Evolutionary conservation across 2,797 vertebrate genomes (phyloP).

Genomic region (Enoplosus armatus): DNA sequence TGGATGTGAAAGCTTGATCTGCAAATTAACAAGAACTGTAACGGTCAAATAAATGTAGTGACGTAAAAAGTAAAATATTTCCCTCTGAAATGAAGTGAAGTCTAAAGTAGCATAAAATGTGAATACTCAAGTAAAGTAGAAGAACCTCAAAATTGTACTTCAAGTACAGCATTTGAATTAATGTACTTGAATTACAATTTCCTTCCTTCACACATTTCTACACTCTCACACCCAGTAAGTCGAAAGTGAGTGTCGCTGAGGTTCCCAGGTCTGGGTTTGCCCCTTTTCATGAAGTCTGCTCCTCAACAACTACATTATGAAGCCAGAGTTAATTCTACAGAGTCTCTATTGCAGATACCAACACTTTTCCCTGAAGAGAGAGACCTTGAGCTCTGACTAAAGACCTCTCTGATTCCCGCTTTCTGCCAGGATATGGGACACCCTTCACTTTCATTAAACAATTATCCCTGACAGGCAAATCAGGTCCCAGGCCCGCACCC

Average conservation of each 20-base stretch:
- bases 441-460: slow-evolving; percentile 60
- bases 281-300: background rate
- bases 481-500: slow-evolving; percentile 35
- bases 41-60: background rate
- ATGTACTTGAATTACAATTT: background rate
- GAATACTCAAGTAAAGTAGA: too few species aligned
- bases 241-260: too few species aligned
- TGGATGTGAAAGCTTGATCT: background rate
- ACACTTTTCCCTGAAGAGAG: slow-evolving; percentile 28
- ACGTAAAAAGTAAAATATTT: background rate
- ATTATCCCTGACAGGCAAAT: slow-evolving; percentile 59
- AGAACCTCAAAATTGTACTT: too few species aligned
- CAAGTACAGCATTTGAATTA: too few species aligned
- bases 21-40: background rate
- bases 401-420: slow-evolving; percentile 50
- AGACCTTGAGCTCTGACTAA: slow-evolving; percentile 52
- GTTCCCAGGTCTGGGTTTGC: background rate
- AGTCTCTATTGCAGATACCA: slow-evolving; percentile 20
- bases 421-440: slow-evolving; percentile 61
- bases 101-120: background rate
- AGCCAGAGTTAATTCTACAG: background rate
- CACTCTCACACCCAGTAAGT: background rate
- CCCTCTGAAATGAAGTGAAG: too few species aligned
- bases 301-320: background rate
- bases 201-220: background rate